Evolutionary conservation across 2,888 invertebrate genomes (phyloP).

Genomic region (Neuroscelio doddi): DNA sequence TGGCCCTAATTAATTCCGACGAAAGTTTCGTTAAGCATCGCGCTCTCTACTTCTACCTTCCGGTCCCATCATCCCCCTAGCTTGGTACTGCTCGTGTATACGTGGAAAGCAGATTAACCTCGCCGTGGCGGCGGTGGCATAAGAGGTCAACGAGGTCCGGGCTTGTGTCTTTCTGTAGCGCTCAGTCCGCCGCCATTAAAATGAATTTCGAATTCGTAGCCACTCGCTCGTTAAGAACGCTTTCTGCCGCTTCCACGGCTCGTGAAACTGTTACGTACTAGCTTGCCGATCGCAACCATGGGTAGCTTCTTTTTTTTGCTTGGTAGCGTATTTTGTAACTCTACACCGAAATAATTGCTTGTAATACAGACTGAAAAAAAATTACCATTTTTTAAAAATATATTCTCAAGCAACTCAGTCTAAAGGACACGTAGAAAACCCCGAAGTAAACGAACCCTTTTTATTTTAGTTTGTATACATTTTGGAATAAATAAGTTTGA

Average conservation of each 20-base stretch:
- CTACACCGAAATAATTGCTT: background rate
- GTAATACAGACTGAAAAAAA: too few species aligned
- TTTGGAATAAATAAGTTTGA: too few species aligned
- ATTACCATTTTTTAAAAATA: too few species aligned
- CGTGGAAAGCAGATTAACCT: constrained; percentile 43
- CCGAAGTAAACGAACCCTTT: too few species aligned
- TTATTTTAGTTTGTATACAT: too few species aligned
- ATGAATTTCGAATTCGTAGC: constrained; percentile 21
- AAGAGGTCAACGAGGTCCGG: constrained; percentile 42
- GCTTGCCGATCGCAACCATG: constrained; percentile 33
- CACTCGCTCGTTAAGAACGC: constrained; percentile 21
- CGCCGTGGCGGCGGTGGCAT: constrained; percentile 10
- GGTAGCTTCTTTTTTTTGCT: background rate
- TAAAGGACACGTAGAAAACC: too few species aligned
- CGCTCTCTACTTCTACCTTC: constrained; percentile 35
- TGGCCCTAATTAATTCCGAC: constrained; percentile 49
- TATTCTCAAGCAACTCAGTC: too few species aligned
- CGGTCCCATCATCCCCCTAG: constrained; percentile 5
- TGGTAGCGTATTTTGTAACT: background rate
- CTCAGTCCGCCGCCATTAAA: constrained; percentile 6
- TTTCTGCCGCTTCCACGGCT: constrained; percentile 15
- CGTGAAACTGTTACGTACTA: constrained; percentile 36
- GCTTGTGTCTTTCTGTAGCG: constrained; percentile 11
- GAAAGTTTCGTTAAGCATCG: constrained; percentile 47
- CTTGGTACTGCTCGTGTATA: constrained; percentile 1